Evolutionary conservation across 2,113 vertebrate species (phyloP).

Genomic region (Menidia beryllina): DNA sequence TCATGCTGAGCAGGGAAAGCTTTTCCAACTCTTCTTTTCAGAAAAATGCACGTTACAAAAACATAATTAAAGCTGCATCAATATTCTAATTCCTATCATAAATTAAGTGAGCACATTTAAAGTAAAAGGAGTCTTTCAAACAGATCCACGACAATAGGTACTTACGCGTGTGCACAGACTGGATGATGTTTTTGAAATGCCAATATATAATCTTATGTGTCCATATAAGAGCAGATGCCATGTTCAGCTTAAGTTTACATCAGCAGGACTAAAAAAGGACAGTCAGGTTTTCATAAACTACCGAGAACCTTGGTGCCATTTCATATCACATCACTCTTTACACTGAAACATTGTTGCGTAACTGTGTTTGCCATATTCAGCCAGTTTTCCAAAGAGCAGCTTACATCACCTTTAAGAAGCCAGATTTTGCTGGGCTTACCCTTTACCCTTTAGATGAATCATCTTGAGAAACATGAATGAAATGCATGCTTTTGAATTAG

Average conservation of each 20-base stretch:
- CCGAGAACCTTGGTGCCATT: too few species aligned
- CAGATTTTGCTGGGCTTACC: too few species aligned
- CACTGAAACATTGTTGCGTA: neutral
- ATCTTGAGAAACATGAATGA: neutral
- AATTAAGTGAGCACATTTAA: neutral
- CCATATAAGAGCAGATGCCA: too few species aligned
- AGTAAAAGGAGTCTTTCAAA: neutral
- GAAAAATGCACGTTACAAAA: neutral
- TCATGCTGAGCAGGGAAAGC: constrained; percentile 35
- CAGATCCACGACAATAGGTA: neutral
- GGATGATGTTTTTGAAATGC: too few species aligned
- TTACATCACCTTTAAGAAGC: too few species aligned
- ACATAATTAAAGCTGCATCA: constrained; percentile 8
- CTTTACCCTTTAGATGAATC: too few species aligned
- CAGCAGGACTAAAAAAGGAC: too few species aligned
- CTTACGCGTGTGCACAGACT: neutral
- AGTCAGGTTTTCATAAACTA: too few species aligned
- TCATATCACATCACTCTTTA: too few species aligned
- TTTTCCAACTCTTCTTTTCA: constrained; percentile 13
- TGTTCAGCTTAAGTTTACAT: too few species aligned
- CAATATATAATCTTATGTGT: too few species aligned
- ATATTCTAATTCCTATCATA: constrained; percentile 5
- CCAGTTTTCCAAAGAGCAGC: neutral
- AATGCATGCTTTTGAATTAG: neutral
- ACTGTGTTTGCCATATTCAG: neutral